Evolutionary conservation across 2,797 vertebrate genomes (phyloP).

Genomic region (Gobionotothen gibberifrons): DNA sequence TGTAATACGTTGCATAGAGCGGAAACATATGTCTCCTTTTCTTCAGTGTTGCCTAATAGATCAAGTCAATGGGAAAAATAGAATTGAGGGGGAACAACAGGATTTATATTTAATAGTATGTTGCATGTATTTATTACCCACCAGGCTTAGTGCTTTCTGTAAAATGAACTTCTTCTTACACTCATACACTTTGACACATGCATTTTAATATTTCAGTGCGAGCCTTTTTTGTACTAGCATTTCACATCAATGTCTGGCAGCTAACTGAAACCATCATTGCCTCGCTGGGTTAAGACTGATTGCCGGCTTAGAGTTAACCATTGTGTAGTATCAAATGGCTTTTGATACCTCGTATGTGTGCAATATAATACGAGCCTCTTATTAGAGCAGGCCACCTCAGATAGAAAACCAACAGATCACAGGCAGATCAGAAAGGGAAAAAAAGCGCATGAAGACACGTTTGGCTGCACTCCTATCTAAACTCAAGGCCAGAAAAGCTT

Average conservation of each 20-base stretch:
- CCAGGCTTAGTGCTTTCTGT: slow-evolving; percentile 25
- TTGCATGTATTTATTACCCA: slow-evolving; percentile 55
- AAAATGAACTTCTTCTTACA: slow-evolving; percentile 22
- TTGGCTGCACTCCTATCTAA: not conserved
- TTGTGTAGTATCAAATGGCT: slow-evolving; percentile 12
- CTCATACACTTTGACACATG: slow-evolving; percentile 14
- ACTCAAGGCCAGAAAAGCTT: slow-evolving; percentile 24
- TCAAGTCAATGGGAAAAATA: slow-evolving; percentile 21
- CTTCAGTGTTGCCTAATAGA: slow-evolving; percentile 11
- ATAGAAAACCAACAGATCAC: slow-evolving; percentile 25
- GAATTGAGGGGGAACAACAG: slow-evolving; percentile 21
- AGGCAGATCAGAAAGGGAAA: slow-evolving; percentile 16
- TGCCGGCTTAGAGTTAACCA: not conserved
- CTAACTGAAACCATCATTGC: slow-evolving; percentile 11
- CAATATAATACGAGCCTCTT: slow-evolving; percentile 30
- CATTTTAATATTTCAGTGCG: slow-evolving; percentile 32
- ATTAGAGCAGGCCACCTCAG: slow-evolving; percentile 26
- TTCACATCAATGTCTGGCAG: slow-evolving; percentile 6
- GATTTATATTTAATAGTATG: slow-evolving; percentile 33
- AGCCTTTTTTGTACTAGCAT: slow-evolving; percentile 6
- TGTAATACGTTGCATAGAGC: slow-evolving; percentile 23
- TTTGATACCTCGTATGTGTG: slow-evolving; percentile 18
- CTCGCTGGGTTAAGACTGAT: slow-evolving; percentile 21
- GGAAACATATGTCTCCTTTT: slow-evolving; percentile 23
- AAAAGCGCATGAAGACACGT: slow-evolving; percentile 1